A percentile compares a stretch with the other conserved stretches of the same genome.
Conservation (phyloP, 2,888 invertebrate species). For the Drosophila bunnanda region DNA sequence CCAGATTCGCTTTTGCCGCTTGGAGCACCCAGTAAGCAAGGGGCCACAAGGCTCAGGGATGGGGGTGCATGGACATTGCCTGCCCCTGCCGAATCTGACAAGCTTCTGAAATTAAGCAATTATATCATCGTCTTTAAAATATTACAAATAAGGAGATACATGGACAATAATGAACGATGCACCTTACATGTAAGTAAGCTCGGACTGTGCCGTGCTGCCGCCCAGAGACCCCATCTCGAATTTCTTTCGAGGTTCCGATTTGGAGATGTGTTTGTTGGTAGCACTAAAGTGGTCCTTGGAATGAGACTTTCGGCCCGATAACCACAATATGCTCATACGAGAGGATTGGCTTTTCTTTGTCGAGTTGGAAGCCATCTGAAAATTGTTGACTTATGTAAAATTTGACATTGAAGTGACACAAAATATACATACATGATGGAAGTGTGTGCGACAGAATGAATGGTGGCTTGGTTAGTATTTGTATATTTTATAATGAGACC, state of each 20-base stretch:
- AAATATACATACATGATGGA: background rate
- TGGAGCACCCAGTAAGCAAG: conserved; percentile 54
- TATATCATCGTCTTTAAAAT: background rate
- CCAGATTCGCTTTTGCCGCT: conserved; percentile 24
- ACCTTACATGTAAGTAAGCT: conserved; percentile 79
- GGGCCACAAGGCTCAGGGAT: conserved; percentile 49
- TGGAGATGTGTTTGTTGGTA: conserved; percentile 78
- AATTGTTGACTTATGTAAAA: conserved; percentile 36
- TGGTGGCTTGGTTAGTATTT: background rate
- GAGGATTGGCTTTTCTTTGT: conserved; percentile 77
- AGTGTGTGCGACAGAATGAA: background rate
- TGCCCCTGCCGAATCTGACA: background rate
- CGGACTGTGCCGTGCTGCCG: conserved; percentile 80
- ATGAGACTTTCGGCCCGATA: conserved; percentile 82
- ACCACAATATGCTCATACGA: conserved; percentile 83
- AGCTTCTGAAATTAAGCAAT: conserved; percentile 4
- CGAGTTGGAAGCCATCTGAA: conserved; percentile 77
- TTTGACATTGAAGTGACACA: conserved; percentile 7
- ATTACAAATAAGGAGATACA: too few relatives aligned
- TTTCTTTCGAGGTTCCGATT: conserved; percentile 76
- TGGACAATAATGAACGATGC: background rate
- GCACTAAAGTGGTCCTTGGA: conserved; percentile 82
- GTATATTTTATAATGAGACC: background rate
- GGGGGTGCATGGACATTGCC: conserved; percentile 35
- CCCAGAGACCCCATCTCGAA: conserved; percentile 83